Evolutionary conservation across 2,113 vertebrate genomes (phyloP), one percentile per base, ranked within the genome.

Genomic region (Gobio gobio): DNA sequence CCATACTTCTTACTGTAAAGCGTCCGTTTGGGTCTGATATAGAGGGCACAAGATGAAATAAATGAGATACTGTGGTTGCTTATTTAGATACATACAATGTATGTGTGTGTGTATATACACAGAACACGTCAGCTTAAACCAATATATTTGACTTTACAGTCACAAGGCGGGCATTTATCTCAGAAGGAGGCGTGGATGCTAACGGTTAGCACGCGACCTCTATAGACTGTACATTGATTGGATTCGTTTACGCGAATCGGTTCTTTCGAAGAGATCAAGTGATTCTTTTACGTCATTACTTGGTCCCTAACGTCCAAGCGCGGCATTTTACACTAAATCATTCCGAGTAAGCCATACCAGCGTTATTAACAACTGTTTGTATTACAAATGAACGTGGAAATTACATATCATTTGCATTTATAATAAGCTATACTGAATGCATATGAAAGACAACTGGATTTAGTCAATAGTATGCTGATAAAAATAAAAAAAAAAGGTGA

Each of bases 1-100:
- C 98, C 98, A 45, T 99, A 99, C 92, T 99, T 99, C 94, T 99
- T 99, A 95, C 98, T 99, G 94, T 99, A 99, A 40, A 99, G 93
- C 0, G 98, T 99, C 91, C 98, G 95, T 93, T 99, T 99, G 45
- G 98, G 98, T 93, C 98, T 99, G 92, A 4, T 26, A 18, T 40
- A 49, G 20, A 68, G 36, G 29, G 54, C 18, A 83, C 14, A 79
- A 58, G 2, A 70, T 40, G 26, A 26, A 70, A 82, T 10, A 40
- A 7, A 83, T 24, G 12, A 5, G 51, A 59, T 78, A 59, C 40
- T 59, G 0, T 13, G 12, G 22, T 78, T 12, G 5, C 8, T n/a
- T 78, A 36, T 29, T 33, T 58, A n/a, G 16, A n/a, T 78, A n/a
- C 1, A 10, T 10, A 2, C 10, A 10, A 43, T 43, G 7, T 36